A percentile compares a stretch with the other conserved stretches of the same genome.
Evolutionary conservation across 37 sponge, comb jelly and placozoan genomes (phyloP).

Genomic region (Chondrosia reniformis): DNA sequence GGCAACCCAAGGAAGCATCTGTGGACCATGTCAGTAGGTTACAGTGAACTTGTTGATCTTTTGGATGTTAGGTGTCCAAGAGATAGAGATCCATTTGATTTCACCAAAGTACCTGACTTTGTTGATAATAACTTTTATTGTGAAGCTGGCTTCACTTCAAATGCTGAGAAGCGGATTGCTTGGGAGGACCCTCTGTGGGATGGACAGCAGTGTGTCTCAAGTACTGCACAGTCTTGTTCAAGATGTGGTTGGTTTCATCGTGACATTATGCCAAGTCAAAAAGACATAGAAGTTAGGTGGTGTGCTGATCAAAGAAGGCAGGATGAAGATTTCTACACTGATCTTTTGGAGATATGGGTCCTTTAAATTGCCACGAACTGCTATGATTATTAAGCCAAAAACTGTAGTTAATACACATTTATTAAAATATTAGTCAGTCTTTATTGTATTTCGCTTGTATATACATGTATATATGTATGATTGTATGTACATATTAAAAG

Average conservation of each 20-base stretch:
- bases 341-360: constrained; percentile 11
- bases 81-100: not conserved
- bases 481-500: too few relatives aligned
- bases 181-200: constrained; percentile 21
- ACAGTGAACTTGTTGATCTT: not conserved
- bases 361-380: too few relatives aligned
- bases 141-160: not conserved
- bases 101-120: not conserved
- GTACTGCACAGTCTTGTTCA: not conserved
- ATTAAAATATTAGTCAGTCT: too few relatives aligned
- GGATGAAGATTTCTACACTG: not conserved
- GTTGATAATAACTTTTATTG: not conserved
- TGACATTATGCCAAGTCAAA: not conserved
- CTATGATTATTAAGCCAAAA: too few relatives aligned
- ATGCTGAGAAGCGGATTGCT: not conserved
- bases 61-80: constrained; percentile 5
- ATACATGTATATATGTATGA: too few relatives aligned
- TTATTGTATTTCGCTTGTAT: too few relatives aligned
- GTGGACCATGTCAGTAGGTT: not conserved
- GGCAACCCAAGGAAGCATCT: not conserved
- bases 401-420: too few relatives aligned
- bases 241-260: constrained; percentile 4
- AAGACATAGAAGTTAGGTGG: constrained; percentile 13
- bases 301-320: not conserved
- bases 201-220: not conserved